These are phyloP conservation scores for Neelides sp. DNA, from an alignment of 1,140 invertebrate species.

Conservation along the genomic window DNA sequence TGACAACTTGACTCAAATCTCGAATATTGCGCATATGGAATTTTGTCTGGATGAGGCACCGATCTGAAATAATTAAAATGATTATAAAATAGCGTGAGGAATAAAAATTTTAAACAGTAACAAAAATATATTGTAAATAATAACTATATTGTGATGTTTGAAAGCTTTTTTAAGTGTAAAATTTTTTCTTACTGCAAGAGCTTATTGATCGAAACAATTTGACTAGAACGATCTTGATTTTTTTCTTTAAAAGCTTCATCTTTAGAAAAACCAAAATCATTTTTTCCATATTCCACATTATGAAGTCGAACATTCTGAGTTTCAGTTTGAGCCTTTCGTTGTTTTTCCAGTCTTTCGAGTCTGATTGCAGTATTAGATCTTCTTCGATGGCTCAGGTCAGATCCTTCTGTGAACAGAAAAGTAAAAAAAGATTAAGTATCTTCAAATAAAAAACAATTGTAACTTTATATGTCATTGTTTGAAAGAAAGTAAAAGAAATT, in stretches of 20 bases:
- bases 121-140: background rate
- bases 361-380: slow-evolving; percentile 79
- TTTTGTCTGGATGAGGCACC: slow-evolving; percentile 23
- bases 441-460: no score
- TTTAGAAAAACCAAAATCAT: slow-evolving; percentile 23
- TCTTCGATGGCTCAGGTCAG: slow-evolving; percentile 58
- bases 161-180: background rate
- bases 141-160: background rate
- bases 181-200: slow-evolving; percentile 20
- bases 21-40: slow-evolving; percentile 45
- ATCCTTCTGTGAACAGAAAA: slow-evolving; percentile 44
- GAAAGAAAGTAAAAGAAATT: no score
- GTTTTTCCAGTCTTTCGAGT: slow-evolving; percentile 75
- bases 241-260: slow-evolving; percentile 9
- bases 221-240: background rate
- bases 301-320: slow-evolving; percentile 40
- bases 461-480: no score
- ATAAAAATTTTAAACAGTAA: background rate
- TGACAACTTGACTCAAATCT: slow-evolving; percentile 69
- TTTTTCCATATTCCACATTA: slow-evolving; percentile 33
- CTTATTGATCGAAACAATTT: slow-evolving; percentile 13
- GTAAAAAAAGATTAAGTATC: slow-evolving; percentile 11
- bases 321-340: slow-evolving; percentile 50
- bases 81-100: background rate
- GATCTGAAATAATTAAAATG: slow-evolving; percentile 20